Evolutionary conservation across 2,888 invertebrate genomes (phyloP).

Genomic region (Strigamia maritima): DNA sequence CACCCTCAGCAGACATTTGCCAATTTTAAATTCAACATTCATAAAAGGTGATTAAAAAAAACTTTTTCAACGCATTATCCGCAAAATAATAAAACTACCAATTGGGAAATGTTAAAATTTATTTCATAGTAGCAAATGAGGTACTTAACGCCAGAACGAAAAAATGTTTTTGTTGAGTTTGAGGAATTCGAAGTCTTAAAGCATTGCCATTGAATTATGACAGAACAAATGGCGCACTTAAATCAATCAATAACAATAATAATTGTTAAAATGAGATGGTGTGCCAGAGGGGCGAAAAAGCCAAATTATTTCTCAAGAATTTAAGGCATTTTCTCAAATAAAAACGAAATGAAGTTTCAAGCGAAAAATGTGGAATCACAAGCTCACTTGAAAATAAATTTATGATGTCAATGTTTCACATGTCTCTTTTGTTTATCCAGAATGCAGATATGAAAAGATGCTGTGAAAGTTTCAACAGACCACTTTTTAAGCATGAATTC

Average conservation of each 20-base stretch:
- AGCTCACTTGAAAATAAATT: not conserved
- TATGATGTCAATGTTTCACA: not conserved
- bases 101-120: not conserved
- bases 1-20: not conserved
- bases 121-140: not conserved
- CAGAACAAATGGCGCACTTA: not conserved
- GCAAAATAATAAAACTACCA: not conserved
- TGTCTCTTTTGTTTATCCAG: not conserved
- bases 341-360: not conserved
- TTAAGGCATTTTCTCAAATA: slow-evolving; percentile 18
- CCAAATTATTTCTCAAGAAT: slow-evolving; percentile 27
- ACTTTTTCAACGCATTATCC: not conserved
- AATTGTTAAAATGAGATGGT: not conserved
- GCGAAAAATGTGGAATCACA: not conserved
- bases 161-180: slow-evolving; percentile 7
- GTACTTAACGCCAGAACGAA: not conserved
- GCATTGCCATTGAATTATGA: slow-evolving; percentile 3
- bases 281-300: not conserved
- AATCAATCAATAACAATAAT: slow-evolving; percentile 24
- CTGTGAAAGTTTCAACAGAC: not conserved
- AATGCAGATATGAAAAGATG: slow-evolving; percentile 22
- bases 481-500: not conserved
- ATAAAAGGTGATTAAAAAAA: not conserved
- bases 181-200: slow-evolving; percentile 13
- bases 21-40: not conserved